Evolutionary conservation across 2,888 invertebrate species (phyloP).

Genomic region (Ophion ventricosus): DNA sequence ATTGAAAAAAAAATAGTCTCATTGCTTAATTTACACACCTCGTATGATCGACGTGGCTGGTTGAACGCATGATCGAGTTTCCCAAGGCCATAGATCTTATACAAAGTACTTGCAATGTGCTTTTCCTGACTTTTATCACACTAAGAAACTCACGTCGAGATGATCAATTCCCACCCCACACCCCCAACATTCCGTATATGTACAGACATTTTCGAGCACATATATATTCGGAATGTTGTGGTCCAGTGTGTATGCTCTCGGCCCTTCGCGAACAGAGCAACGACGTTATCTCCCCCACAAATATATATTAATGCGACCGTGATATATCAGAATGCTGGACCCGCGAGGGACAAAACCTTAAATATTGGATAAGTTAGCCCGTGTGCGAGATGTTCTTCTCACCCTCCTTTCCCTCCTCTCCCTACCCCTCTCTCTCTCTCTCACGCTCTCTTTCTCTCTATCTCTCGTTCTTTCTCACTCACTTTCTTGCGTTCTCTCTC

Average conservation of each 20-base stretch:
- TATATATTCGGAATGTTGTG: slow-evolving; percentile 20
- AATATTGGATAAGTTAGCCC: slow-evolving; percentile 83
- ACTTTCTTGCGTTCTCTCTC: slow-evolving; percentile 65
- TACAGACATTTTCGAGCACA: slow-evolving; percentile 24
- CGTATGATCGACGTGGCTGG: slow-evolving; percentile 25
- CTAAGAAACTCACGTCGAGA: slow-evolving; percentile 23
- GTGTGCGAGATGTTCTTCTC: slow-evolving; percentile 67
- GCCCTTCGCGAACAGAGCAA: slow-evolving; percentile 65
- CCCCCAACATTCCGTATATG: slow-evolving; percentile 1
- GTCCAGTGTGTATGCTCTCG: slow-evolving; percentile 1
- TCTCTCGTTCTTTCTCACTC: slow-evolving; percentile 13
- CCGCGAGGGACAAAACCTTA: slow-evolving; percentile 83
- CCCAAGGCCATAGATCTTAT: slow-evolving; percentile 2
- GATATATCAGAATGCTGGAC: slow-evolving; percentile 80
- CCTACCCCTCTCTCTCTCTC: slow-evolving; percentile 10
- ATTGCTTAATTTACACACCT: no score
- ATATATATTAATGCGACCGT: slow-evolving; percentile 83
- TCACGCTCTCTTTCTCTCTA: slow-evolving; percentile 4
- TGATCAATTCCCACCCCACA: background rate
- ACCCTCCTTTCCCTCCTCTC: slow-evolving; percentile 10
- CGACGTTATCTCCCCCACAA: slow-evolving; percentile 81
- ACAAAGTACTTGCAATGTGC: slow-evolving; percentile 36
- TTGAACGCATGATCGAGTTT: slow-evolving; percentile 33
- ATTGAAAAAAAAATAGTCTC: no score
- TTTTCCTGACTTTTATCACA: slow-evolving; percentile 20